A percentile compares a stretch with the other conserved stretches of the same genome.
Evolutionary conservation across 2,113 vertebrate genomes (phyloP).

Genomic region (Parotia lawesii): DNA sequence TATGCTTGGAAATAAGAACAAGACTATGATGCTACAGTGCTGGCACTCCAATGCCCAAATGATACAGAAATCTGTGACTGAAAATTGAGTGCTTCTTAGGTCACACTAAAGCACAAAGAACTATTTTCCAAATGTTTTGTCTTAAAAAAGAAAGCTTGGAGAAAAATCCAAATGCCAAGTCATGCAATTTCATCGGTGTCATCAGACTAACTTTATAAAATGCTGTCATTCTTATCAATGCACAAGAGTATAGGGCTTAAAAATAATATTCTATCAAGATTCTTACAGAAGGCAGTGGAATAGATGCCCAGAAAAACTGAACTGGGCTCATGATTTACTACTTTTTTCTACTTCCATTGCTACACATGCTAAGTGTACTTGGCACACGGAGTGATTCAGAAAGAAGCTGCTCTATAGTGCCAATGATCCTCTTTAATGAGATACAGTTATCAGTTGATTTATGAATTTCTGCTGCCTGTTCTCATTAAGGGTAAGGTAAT

Average conservation of each 20-base stretch:
- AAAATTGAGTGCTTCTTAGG: background rate
- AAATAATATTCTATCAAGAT: background rate
- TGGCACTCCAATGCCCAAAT: background rate
- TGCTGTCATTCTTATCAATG: background rate
- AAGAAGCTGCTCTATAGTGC: background rate
- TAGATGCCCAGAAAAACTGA: background rate
- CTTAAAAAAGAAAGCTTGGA: background rate
- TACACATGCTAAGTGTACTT: background rate
- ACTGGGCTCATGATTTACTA: background rate
- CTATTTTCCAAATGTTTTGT: background rate
- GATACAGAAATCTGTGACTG: background rate
- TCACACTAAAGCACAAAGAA: background rate
- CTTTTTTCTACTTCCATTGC: background rate
- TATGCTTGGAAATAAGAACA: background rate
- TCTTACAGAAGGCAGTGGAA: background rate
- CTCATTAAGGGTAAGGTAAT: slow-evolving; percentile 24
- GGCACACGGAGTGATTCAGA: background rate
- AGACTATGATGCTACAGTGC: background rate
- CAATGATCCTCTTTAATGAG: slow-evolving; percentile 17
- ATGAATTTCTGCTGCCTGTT: slow-evolving; percentile 29
- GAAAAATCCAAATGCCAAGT: background rate
- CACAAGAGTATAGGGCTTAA: background rate
- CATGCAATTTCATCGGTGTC: background rate
- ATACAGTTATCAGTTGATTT: slow-evolving; percentile 31
- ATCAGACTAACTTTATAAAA: background rate